A percentile compares a stretch with the other conserved stretches of the same genome.
Evolutionary conservation across 2,113 vertebrate species (phyloP).

Genomic region (Ictalurus punctatus): DNA sequence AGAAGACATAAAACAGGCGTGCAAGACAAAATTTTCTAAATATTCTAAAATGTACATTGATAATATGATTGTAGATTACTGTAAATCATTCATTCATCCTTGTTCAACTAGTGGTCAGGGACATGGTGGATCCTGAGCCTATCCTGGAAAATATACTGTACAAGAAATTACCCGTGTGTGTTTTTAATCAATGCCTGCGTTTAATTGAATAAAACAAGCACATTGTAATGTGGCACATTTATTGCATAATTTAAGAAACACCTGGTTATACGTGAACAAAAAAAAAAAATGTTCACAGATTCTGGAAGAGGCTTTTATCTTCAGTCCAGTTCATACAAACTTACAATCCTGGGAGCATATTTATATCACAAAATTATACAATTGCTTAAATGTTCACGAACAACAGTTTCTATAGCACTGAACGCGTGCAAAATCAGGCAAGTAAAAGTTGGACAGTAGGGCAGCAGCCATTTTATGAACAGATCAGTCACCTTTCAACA

Average conservation of each 20-base stretch:
- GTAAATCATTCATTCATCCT: background rate
- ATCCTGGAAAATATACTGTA: background rate
- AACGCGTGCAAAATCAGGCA: background rate
- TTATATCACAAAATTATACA: slow-evolving; percentile 15
- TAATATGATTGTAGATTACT: background rate
- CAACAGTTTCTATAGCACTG: background rate
- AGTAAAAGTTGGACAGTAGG: background rate
- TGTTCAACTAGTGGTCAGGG: background rate
- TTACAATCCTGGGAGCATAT: background rate
- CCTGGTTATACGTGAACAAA: slow-evolving; percentile 6
- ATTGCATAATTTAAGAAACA: slow-evolving; percentile 30
- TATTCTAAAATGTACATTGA: background rate
- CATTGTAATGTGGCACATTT: background rate
- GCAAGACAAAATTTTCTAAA: background rate
- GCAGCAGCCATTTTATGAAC: background rate
- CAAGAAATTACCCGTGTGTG: background rate
- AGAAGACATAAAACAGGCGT: background rate
- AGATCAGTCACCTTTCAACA: background rate
- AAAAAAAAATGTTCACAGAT: background rate
- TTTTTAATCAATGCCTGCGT: background rate
- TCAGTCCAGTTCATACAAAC: background rate
- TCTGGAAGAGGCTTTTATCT: background rate
- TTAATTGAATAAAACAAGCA: background rate
- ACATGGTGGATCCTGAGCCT: background rate
- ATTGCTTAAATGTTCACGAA: background rate